These are phyloP conservation scores for Sebastes jordani DNA, from an alignment of 2,797 vertebrate species.

Conservation along the genomic window DNA sequence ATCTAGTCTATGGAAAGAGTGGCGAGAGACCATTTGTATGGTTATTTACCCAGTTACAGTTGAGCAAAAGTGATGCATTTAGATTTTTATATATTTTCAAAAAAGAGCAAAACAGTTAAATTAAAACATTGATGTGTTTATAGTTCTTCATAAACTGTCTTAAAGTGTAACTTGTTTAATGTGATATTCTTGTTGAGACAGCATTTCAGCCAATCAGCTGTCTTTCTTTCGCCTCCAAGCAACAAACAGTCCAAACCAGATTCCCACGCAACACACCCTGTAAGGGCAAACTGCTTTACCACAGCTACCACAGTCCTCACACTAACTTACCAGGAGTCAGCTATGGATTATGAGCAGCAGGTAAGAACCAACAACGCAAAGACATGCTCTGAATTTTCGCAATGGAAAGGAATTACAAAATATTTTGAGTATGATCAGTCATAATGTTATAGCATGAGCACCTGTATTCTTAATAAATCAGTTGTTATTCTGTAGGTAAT, in stretches of 20 bases:
- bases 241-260: constrained; percentile 35
- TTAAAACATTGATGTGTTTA: background rate
- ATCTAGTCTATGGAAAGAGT: background rate
- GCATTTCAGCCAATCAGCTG: constrained; percentile 10
- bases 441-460: background rate
- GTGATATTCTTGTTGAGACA: no score
- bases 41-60: background rate
- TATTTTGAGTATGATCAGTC: background rate
- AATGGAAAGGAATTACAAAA: background rate
- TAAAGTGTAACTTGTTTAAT: background rate
- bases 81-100: background rate
- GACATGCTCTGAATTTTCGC: background rate
- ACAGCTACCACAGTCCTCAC: background rate
- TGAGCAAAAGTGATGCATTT: background rate
- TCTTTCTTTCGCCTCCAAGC: background rate
- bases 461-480: background rate
- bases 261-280: constrained; percentile 16
- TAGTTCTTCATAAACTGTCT: background rate
- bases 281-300: background rate
- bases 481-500: background rate
- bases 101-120: background rate
- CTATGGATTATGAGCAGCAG: constrained; percentile 47
- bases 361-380: constrained; percentile 26
- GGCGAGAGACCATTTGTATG: background rate
- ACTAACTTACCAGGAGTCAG: background rate